Base-by-base conservation (phyloP, 2,888 invertebrate species). In the Ichneumon xanthorius region DNA sequence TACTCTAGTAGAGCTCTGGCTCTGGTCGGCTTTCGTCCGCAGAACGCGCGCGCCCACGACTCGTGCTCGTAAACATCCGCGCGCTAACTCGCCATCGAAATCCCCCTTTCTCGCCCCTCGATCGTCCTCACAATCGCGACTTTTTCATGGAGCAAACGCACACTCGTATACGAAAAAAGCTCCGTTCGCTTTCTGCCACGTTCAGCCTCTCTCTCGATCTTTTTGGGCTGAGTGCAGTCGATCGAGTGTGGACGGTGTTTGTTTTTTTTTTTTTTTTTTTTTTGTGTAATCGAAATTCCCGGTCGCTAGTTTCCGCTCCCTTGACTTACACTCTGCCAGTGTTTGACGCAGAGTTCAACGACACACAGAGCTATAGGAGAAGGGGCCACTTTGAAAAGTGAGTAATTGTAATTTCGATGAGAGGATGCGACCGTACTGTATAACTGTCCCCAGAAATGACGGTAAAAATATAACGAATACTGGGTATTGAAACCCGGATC, bases 41-140 rank as follows among this genome's bases (percentile, higher is more conserved):
- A 67, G 65, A 53, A 79, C 71, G 78, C 80, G 78, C 80, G 72
- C 80, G 63, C 78, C 77, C 83, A 80, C 82, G 83, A 70, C 73
- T 83, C 77, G 33, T 73, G 77, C 82, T 86, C 86, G 67, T 86
- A 86, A 86, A 86, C 83, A 86, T 82, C 80, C 82, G 83, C 80
- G 80, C 77, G 86, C 82, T 61, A 68, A 75, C 85, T 81, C 81
- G 68, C 70, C 75, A 53, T 79, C 70, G 58, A 26, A 50, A 22
- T 58, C 40, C 30, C 16, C 11, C 33, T 4, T 50, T 48, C 19
- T 45, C 33, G 50, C 61, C 19, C 30, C 45, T 40, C 22, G 45
- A n/a, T 72, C 45, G 14, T 61, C 76, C 33, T 75, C 68, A 7
- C 70, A 65, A 40, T 55, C 75, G 55, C 68, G 67, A 50, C 73